Base-by-base conservation (phyloP, 2,797 vertebrate genomes). In the Notolabrus celidotus region DNA sequence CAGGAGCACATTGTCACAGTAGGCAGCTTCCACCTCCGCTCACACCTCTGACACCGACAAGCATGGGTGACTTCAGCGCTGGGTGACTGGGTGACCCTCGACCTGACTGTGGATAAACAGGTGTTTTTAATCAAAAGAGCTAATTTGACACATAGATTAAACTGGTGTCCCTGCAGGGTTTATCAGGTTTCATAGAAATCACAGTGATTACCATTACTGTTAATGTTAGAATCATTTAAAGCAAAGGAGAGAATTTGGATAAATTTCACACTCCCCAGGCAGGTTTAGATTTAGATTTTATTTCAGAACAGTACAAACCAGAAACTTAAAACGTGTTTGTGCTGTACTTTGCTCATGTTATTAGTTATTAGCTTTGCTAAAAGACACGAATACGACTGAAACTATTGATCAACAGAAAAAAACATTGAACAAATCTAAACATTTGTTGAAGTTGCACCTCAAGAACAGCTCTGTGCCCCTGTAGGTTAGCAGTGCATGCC, bases 1-100 rank as follows among this genome's bases (percentile, higher is more conserved):
- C 86, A 84, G 61, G 74, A 88, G 89, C 89, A 89, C 89, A 75
- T 86, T 80, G 85, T 90, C 89, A 85, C 86, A 88, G 86, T 64
- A 54, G 85, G 87, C 85, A 34, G 74, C 69, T 77, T 85, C 88
- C 85, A 85, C 86, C 86, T 89, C 86, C 89, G 67, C 75, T 86
- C 81, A 72, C 82, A 74, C 82, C 68, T 86, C 84, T 87, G 83
- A 74, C 80, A 83, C 2, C 67, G 71, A 84, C 84, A 67, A 66
- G 67, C 64, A 67, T 45, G 49, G 80, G 57, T 47, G 43, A 76
- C 64, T 70, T 59, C 52, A 19, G 63, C 49, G 19, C 50, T 2
- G 12, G 2, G 45, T 43, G 79, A 63, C 60, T 8, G 57, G 66
- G 19, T 7, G 58, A 50, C n/a, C 16, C 14, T 46, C 20, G 23